phyloP scores from a whole-genome alignment of 1,140 invertebrate genomes.

The Drosophila subpulchrella region DNA sequence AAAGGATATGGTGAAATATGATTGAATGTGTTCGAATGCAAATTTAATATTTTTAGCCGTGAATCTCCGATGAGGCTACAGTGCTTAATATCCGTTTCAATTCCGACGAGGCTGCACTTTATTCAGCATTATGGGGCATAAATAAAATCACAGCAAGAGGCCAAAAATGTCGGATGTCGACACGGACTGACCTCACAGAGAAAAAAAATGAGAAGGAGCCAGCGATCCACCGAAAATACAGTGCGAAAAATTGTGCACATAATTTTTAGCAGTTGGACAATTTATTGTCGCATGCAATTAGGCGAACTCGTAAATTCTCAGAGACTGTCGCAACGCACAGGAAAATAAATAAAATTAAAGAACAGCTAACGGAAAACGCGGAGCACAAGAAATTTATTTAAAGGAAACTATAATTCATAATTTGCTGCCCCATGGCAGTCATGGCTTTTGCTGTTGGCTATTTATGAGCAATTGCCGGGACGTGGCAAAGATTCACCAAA shows the following conservation, averaged over 20 bases:
- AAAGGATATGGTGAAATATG: constrained; percentile 29
- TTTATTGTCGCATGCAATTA: constrained; percentile 79
- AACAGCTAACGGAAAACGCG: constrained; percentile 34
- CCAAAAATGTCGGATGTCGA: constrained; percentile 42
- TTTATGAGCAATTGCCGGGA: constrained; percentile 46
- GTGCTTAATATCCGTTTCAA: constrained; percentile 71
- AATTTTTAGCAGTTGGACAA: constrained; percentile 72
- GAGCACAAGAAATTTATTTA: constrained; percentile 58
- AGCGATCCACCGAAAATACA: constrained; percentile 26
- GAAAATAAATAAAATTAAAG: constrained; percentile 74
- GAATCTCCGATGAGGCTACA: constrained; percentile 18
- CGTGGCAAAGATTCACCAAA: constrained; percentile 72
- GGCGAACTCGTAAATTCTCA: constrained; percentile 68
- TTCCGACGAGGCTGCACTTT: constrained; percentile 60
- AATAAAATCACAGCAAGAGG: constrained; percentile 66
- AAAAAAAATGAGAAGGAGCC: constrained; percentile 5
- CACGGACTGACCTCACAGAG: constrained; percentile 19
- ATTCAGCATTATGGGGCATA: constrained; percentile 64
- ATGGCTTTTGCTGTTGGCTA: constrained; percentile 8
- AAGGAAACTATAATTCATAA: constrained; percentile 79
- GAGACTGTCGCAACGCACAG: constrained; percentile 52
- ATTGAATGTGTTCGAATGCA: constrained; percentile 36
- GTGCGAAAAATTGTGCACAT: constrained; percentile 64
- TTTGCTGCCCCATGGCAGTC: constrained; percentile 27
- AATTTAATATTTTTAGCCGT: constrained; percentile 38